phyloP scores from a whole-genome alignment of 2,888 invertebrate species.

The Dynastes maya region DNA sequence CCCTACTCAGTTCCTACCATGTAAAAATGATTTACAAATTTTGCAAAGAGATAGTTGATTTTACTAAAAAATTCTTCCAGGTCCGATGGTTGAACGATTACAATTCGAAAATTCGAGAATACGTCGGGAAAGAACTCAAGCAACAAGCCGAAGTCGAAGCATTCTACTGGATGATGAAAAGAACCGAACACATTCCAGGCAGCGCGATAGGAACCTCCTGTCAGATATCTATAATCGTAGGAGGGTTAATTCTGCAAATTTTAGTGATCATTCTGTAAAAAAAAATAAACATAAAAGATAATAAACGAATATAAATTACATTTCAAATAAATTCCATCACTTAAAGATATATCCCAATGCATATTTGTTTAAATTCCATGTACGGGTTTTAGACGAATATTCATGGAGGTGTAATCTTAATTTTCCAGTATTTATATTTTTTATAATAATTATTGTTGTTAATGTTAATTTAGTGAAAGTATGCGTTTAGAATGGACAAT shows the following conservation, averaged over 20 bases:
- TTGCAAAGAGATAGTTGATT: background rate
- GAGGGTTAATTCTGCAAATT: background rate
- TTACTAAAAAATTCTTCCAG: conserved; percentile 70
- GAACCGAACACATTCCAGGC: conserved; percentile 80
- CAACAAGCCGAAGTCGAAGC: conserved; percentile 80
- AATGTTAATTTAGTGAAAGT: too few species aligned
- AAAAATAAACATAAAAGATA: too few species aligned
- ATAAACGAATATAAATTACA: too few species aligned
- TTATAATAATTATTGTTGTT: too few species aligned
- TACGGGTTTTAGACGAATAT: too few species aligned
- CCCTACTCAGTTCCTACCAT: conserved; percentile 85
- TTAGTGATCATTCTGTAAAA: background rate
- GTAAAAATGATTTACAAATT: conserved; percentile 71
- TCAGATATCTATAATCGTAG: conserved; percentile 1
- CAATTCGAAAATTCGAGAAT: conserved; percentile 80
- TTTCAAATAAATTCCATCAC: too few species aligned
- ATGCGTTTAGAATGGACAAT: too few species aligned
- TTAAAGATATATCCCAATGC: too few species aligned
- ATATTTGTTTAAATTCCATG: too few species aligned
- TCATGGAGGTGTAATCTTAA: too few species aligned
- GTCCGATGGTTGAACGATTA: conserved; percentile 86
- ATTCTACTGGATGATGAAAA: conserved; percentile 89
- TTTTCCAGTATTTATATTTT: too few species aligned
- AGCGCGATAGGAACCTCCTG: conserved; percentile 19
- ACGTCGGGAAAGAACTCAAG: conserved; percentile 84